phyloP scores from a whole-genome alignment of 1,140 invertebrate species.

The Plutomurus gul region DNA sequence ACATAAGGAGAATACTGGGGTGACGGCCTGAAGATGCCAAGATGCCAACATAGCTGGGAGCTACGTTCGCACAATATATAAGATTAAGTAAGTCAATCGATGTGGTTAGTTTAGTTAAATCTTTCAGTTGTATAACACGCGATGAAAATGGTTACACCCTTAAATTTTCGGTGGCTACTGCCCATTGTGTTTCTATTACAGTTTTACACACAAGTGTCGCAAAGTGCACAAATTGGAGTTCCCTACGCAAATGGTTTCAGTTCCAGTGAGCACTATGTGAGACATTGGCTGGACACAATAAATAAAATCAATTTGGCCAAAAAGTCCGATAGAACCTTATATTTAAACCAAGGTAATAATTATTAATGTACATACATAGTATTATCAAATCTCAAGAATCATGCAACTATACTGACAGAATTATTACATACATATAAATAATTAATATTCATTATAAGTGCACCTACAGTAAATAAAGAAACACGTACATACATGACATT shows the following conservation, averaged over 20 bases:
- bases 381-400: no score
- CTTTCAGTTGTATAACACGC: not conserved
- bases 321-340: constrained; percentile 13
- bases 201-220: not conserved
- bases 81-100: not conserved
- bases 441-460: no score
- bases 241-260: not conserved
- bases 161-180: not conserved
- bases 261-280: not conserved
- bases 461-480: no score
- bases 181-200: not conserved
- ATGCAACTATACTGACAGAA: no score
- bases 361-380: no score
- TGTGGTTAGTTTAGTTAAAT: not conserved
- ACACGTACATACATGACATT: no score
- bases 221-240: not conserved
- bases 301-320: not conserved
- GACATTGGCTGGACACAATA: constrained; percentile 16
- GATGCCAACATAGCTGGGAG: not conserved
- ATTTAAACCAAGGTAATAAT: constrained; percentile 42
- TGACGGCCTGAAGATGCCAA: not conserved
- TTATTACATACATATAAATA: no score
- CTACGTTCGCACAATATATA: not conserved
- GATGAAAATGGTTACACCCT: not conserved
- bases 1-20: constrained; percentile 1